A percentile compares a stretch with the other conserved stretches of the same genome.
Conservation (phyloP, 2,113 vertebrate species). For the Lepisosteus oculatus region DNA sequence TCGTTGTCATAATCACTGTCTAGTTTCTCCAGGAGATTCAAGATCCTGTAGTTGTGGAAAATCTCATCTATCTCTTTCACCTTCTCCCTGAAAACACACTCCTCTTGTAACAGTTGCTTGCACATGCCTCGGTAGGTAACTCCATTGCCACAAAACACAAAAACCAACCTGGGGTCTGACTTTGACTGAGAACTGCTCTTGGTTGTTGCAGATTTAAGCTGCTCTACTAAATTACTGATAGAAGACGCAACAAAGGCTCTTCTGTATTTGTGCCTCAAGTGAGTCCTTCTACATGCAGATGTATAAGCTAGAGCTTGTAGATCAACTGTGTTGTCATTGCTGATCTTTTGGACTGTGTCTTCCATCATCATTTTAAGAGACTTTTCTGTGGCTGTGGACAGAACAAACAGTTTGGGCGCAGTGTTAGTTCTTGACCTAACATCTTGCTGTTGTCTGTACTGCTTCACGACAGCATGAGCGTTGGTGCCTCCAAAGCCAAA, state of each 20-base stretch:
- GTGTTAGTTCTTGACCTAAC: constrained; percentile 31
- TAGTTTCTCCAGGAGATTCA: constrained; percentile 51
- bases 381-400: constrained; percentile 72
- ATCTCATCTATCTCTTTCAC: constrained; percentile 62
- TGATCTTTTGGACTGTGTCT: constrained; percentile 59
- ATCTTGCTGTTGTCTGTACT: constrained; percentile 47
- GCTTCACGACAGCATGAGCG: constrained; percentile 70
- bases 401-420: constrained; percentile 59
- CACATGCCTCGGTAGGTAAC: constrained; percentile 68
- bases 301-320: constrained; percentile 72
- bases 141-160: constrained; percentile 80
- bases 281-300: constrained; percentile 79
- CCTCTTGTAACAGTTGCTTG: constrained; percentile 59
- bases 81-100: constrained; percentile 69
- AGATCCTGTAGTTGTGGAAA: constrained; percentile 53
- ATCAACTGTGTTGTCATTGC: constrained; percentile 35
- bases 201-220: constrained; percentile 44
- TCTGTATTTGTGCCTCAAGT: constrained; percentile 67
- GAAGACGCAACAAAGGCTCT: constrained; percentile 68
- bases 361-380: constrained; percentile 59
- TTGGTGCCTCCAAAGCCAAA: constrained; percentile 89
- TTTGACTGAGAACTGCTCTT: constrained; percentile 32
- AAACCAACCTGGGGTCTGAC: constrained; percentile 57
- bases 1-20: constrained; percentile 36
- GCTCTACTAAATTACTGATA: constrained; percentile 59